These are phyloP conservation scores for Griposia aprilina DNA, from an alignment of 2,888 invertebrate species.

Conservation along the genomic window DNA sequence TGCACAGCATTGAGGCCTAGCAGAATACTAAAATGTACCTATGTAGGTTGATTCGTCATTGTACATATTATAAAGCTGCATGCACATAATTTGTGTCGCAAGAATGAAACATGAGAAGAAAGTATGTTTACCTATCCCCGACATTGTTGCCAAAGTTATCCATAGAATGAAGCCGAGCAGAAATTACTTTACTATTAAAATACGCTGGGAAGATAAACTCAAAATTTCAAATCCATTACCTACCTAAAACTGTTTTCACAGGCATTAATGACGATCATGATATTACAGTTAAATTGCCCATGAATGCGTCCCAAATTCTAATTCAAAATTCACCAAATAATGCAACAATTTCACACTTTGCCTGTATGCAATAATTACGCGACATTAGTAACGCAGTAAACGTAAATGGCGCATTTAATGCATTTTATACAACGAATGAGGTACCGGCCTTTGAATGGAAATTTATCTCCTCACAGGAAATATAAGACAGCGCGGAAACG, in stretches of 20 bases:
- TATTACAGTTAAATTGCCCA: constrained; percentile 1
- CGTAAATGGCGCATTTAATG: constrained; percentile 65
- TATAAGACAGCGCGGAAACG: constrained; percentile 74
- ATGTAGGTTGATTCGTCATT: constrained; percentile 14
- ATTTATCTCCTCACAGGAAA: constrained; percentile 73
- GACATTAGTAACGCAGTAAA: constrained; percentile 58
- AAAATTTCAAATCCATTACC: constrained; percentile 4
- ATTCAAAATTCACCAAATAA: constrained; percentile 4
- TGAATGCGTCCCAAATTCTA: constrained; percentile 5
- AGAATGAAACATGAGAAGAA: neutral
- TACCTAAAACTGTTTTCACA: constrained; percentile 15
- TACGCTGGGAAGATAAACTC: neutral
- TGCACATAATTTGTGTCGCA: neutral
- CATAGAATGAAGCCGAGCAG: neutral
- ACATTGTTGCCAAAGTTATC: constrained; percentile 1
- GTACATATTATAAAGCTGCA: constrained; percentile 21
- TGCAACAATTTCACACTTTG: constrained; percentile 19
- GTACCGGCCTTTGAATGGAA: constrained; percentile 67
- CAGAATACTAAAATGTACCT: constrained; percentile 36
- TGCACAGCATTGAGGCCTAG: constrained; percentile 23
- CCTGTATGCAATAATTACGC: constrained; percentile 44
- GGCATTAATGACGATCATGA: neutral
- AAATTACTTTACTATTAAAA: constrained; percentile 16
- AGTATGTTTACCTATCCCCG: neutral
- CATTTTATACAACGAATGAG: constrained; percentile 61